Conservation (phyloP, 2,888 invertebrate species). For the Hirtodrosophila alboralis region DNA sequence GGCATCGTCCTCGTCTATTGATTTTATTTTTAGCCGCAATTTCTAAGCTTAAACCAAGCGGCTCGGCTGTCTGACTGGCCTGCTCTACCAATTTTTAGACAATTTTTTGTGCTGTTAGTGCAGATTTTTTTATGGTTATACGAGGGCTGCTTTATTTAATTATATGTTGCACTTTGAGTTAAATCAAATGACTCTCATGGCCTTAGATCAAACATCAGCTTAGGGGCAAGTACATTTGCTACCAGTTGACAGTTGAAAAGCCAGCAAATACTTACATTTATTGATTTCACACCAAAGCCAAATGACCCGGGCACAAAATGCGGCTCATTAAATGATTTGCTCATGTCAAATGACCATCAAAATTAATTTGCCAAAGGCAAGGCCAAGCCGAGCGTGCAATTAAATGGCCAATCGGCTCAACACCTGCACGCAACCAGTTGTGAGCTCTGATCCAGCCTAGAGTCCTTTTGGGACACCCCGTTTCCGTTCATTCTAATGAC, state of each 20-base stretch:
- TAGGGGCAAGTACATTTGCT: neutral
- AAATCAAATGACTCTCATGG: conserved; percentile 16
- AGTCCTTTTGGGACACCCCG: conserved; percentile 21
- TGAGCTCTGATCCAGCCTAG: too few species aligned
- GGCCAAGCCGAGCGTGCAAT: conserved; percentile 34
- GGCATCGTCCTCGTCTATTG: conserved; percentile 63
- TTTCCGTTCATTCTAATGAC: conserved; percentile 66
- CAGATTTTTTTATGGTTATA: conserved; percentile 15
- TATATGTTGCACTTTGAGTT: neutral
- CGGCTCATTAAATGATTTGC: conserved; percentile 58
- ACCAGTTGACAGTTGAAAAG: neutral
- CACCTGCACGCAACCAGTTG: conserved; percentile 65
- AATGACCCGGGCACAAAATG: conserved; percentile 36
- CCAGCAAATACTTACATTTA: conserved; percentile 16
- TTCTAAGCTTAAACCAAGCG: conserved; percentile 25
- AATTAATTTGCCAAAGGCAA: conserved; percentile 58
- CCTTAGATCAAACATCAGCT: neutral
- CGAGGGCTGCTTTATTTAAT: conserved; percentile 32
- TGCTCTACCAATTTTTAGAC: conserved; percentile 32
- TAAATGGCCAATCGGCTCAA: conserved; percentile 40
- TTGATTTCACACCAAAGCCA: conserved; percentile 37
- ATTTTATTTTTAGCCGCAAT: conserved; percentile 51
- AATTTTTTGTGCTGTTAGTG: conserved; percentile 21
- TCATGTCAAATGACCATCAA: conserved; percentile 61
- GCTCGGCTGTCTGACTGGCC: too few species aligned